These are phyloP conservation scores for Netelia inedita DNA, from an alignment of 2,888 invertebrate species.

Conservation along the genomic window DNA sequence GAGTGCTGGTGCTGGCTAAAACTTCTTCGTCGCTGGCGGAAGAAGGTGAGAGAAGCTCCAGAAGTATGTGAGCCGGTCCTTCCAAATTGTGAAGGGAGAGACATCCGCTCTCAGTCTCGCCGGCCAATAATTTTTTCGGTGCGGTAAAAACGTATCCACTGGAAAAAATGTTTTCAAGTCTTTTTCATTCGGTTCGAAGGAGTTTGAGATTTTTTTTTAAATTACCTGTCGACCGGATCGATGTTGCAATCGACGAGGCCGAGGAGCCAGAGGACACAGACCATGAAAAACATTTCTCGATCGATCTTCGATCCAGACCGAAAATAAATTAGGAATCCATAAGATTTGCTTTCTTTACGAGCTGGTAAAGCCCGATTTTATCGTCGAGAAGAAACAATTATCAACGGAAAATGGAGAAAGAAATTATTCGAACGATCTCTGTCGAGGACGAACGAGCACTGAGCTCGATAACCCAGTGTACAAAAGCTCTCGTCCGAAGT, in stretches of 20 bases:
- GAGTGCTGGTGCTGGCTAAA: slow-evolving; percentile 75
- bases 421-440: slow-evolving; percentile 2
- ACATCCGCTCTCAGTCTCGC: slow-evolving; percentile 81
- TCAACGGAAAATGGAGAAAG: no score
- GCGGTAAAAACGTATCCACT: slow-evolving; percentile 83
- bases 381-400: no score
- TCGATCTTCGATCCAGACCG: slow-evolving; percentile 17
- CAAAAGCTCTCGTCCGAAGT: slow-evolving; percentile 39
- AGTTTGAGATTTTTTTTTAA: no score
- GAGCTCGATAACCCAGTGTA: slow-evolving; percentile 54
- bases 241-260: slow-evolving; percentile 40
- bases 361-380: no score
- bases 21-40: slow-evolving; percentile 72
- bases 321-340: slow-evolving; percentile 45
- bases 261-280: slow-evolving; percentile 46
- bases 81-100: slow-evolving; percentile 82
- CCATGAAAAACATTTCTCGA: slow-evolving; percentile 27
- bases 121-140: slow-evolving; percentile 81
- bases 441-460: slow-evolving; percentile 55
- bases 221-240: slow-evolving; percentile 60
- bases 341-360: slow-evolving; percentile 3
- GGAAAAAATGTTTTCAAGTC: no score
- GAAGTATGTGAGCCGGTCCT: slow-evolving; percentile 79
- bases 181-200: no score
- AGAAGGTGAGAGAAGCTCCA: slow-evolving; percentile 77